Conservation (phyloP, 2,888 invertebrate genomes). For the Copidosoma aretas region DNA sequence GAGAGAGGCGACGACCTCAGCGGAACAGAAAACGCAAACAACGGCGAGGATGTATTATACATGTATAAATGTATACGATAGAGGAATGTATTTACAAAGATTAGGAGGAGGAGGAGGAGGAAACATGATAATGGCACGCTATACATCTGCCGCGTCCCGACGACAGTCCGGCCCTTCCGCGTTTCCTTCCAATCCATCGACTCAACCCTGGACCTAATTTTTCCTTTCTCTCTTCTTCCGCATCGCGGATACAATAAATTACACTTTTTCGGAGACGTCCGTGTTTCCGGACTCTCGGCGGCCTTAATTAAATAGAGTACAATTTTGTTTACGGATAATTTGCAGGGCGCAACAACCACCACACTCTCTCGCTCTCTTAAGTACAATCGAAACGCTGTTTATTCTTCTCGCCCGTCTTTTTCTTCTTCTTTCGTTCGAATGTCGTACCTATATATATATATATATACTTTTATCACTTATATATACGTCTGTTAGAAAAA, state of each 20-base stretch:
- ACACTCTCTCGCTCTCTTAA: constrained; percentile 33
- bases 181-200: not conserved
- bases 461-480: too few species aligned
- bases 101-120: not conserved
- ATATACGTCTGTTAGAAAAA: constrained; percentile 23
- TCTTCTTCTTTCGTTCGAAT: not conserved
- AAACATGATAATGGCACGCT: constrained; percentile 37
- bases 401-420: constrained; percentile 15
- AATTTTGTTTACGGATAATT: constrained; percentile 32
- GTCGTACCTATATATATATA: constrained; percentile 7
- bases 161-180: not conserved
- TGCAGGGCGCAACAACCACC: constrained; percentile 29
- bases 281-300: constrained; percentile 1
- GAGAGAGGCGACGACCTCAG: constrained; percentile 10
- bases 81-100: constrained; percentile 39
- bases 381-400: constrained; percentile 39
- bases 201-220: constrained; percentile 13
- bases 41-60: constrained; percentile 30
- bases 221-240: constrained; percentile 19
- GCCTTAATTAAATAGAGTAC: constrained; percentile 20
- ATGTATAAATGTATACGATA: constrained; percentile 6
- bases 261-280: constrained; percentile 22
- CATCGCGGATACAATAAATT: constrained; percentile 31
- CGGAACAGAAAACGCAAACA: constrained; percentile 26
- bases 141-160: constrained; percentile 19